These are phyloP conservation scores for Chloroceryle aenea DNA, from an alignment of 2,113 vertebrate genomes.

Conservation along the genomic window DNA sequence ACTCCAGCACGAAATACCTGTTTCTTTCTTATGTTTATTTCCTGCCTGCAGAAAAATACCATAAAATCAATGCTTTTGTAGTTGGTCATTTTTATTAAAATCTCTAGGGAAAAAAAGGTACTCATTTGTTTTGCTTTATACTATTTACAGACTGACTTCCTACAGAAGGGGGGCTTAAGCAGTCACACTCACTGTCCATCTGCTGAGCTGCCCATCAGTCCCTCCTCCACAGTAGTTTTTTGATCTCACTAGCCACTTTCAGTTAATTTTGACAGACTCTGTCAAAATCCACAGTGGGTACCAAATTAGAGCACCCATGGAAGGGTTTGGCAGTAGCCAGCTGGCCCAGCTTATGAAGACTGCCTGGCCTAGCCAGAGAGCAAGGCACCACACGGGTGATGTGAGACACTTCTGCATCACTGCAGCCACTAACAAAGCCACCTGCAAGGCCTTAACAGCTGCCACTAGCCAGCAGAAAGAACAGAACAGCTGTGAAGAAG, in stretches of 20 bases:
- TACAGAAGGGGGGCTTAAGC: background rate
- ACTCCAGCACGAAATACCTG: background rate
- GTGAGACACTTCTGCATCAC: background rate
- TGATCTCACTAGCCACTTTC: constrained; percentile 3
- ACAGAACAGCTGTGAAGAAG: too few relatives aligned
- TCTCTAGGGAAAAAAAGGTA: background rate
- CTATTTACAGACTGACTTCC: constrained; percentile 24
- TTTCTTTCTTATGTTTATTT: background rate
- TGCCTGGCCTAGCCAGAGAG: background rate
- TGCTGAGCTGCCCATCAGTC: constrained; percentile 8
- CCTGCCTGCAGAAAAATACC: background rate
- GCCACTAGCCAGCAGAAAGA: too few relatives aligned
- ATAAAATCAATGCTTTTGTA: background rate
- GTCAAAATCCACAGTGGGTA: background rate
- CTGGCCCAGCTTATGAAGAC: background rate
- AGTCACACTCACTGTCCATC: background rate
- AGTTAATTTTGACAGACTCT: constrained; percentile 25
- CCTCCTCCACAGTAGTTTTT: background rate
- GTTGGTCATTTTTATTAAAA: background rate
- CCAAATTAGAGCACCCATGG: background rate
- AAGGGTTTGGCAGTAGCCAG: background rate
- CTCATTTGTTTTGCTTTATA: background rate
- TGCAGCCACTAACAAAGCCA: background rate
- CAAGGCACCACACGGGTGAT: background rate
- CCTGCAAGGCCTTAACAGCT: too few relatives aligned